Evolutionary conservation across 1,140 invertebrate genomes (phyloP).

Genomic region (Drepana arcuata): DNA sequence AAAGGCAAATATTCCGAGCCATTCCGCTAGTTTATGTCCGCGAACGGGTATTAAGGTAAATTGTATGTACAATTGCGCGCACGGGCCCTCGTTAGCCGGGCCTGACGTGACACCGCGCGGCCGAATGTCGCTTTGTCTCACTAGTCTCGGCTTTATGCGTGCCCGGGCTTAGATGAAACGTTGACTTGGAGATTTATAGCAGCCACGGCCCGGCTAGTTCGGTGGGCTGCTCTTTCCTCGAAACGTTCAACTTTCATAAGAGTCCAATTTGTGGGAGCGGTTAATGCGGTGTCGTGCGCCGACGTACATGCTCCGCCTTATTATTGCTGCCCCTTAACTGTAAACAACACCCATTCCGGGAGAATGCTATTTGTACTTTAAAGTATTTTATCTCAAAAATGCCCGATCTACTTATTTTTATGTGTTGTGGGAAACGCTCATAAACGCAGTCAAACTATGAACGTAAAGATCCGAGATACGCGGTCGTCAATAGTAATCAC

Average conservation of each 20-base stretch:
- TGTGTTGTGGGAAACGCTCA: conserved; percentile 9
- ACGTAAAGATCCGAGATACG: no score
- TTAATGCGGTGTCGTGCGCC: conserved; percentile 54
- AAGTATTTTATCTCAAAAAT: conserved; percentile 21
- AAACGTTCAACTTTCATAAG: conserved; percentile 61
- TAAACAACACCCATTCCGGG: conserved; percentile 62
- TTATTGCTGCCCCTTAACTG: conserved; percentile 64
- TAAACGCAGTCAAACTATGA: conserved; percentile 6
- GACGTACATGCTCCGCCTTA: conserved; percentile 57
- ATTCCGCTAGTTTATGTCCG: conserved; percentile 53
- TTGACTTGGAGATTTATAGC: conserved; percentile 58
- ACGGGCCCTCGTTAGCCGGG: conserved; percentile 59
- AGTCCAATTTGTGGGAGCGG: conserved; percentile 59
- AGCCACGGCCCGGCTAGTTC: conserved; percentile 51
- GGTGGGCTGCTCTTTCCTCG: conserved; percentile 46
- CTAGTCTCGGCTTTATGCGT: conserved; percentile 62
- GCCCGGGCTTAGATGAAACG: conserved; percentile 57
- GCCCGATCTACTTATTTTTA: conserved; percentile 9
- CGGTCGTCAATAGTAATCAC: no score
- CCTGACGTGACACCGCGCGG: conserved; percentile 40
- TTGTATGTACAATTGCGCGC: conserved; percentile 56
- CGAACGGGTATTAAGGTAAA: conserved; percentile 61
- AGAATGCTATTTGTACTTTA: conserved; percentile 26
- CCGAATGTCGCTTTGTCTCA: conserved; percentile 62
- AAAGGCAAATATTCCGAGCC: conserved; percentile 46